Conservation (phyloP, 1,140 invertebrate genomes). For the Bradynema listronoti region DNA sequence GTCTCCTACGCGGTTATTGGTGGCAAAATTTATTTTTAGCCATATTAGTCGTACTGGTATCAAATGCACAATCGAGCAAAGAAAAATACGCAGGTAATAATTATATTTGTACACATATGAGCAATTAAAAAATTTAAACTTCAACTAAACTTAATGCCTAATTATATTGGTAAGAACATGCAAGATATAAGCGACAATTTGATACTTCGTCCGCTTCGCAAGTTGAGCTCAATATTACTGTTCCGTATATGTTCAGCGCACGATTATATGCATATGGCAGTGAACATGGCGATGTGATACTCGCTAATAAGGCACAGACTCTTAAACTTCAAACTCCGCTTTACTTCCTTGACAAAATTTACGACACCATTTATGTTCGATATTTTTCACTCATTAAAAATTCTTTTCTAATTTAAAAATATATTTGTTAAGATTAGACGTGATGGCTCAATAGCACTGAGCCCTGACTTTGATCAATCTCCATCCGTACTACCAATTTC, state of each 20-base stretch:
- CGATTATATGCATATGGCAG: slow-evolving; percentile 49
- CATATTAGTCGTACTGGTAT: no score
- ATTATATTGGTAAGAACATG: no score
- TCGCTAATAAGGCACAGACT: slow-evolving; percentile 21
- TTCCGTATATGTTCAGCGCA: slow-evolving; percentile 52
- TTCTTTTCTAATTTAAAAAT: slow-evolving; percentile 15
- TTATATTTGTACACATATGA: no score
- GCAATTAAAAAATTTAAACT: no score
- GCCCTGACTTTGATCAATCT: slow-evolving; percentile 16
- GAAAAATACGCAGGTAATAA: no score
- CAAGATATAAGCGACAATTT: slow-evolving; percentile 19
- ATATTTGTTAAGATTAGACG: slow-evolving; percentile 24
- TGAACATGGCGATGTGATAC: slow-evolving; percentile 26
- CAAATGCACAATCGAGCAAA: no score
- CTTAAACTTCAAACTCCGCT: slow-evolving; percentile 41
- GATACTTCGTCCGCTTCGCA: slow-evolving; percentile 25
- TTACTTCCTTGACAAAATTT: slow-evolving; percentile 45
- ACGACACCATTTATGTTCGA: slow-evolving; percentile 48
- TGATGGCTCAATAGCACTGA: slow-evolving; percentile 34
- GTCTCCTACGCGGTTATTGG: no score
- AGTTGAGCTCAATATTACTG: slow-evolving; percentile 50
- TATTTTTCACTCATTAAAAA: slow-evolving; percentile 6
- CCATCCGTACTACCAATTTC: slow-evolving; percentile 22
- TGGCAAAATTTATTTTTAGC: no score
- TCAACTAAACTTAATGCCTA: no score